These are phyloP conservation scores for Elephantulus edwardii DNA, from an alignment of 2,113 vertebrate genomes.

Conservation along the genomic window DNA sequence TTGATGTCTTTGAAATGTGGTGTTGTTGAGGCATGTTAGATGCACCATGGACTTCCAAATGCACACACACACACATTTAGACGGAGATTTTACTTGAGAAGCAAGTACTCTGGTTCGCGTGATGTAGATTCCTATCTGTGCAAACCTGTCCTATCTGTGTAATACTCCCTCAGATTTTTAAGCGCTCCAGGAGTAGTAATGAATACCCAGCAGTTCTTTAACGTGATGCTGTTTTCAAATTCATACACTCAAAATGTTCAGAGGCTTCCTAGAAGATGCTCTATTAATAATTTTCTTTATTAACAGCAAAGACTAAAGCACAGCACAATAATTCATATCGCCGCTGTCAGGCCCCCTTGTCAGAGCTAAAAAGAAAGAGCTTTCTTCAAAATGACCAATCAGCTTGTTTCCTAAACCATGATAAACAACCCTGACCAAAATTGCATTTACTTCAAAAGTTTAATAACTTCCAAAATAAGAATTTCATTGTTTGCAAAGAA, in stretches of 20 bases:
- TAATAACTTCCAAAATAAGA: background rate
- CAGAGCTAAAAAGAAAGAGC: conserved; percentile 60
- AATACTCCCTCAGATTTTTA: background rate
- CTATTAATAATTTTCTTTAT: conserved; percentile 44
- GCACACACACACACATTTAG: background rate
- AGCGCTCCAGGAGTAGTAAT: background rate
- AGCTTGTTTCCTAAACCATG: conserved; percentile 41
- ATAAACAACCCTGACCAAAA: conserved; percentile 61
- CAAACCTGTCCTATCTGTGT: background rate
- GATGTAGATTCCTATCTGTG: background rate
- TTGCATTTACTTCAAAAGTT: conserved; percentile 27
- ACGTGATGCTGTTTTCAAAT: conserved; percentile 28
- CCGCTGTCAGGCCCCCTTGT: conserved; percentile 9
- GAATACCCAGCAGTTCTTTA: conserved; percentile 36
- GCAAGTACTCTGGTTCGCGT: background rate
- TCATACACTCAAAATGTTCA: conserved; percentile 38
- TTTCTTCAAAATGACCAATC: conserved; percentile 64
- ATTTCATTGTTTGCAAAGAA: conserved; percentile 61
- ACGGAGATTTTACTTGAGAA: background rate
- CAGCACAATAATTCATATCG: conserved; percentile 50
- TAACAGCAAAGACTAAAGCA: conserved; percentile 44
- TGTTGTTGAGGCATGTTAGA: too few species aligned
- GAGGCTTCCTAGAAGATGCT: background rate
- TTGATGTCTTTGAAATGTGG: too few species aligned
- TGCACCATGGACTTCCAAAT: too few species aligned